Evolutionary conservation across 2,113 vertebrate species (phyloP).

Genomic region (Aspidoscelis tigris): DNA sequence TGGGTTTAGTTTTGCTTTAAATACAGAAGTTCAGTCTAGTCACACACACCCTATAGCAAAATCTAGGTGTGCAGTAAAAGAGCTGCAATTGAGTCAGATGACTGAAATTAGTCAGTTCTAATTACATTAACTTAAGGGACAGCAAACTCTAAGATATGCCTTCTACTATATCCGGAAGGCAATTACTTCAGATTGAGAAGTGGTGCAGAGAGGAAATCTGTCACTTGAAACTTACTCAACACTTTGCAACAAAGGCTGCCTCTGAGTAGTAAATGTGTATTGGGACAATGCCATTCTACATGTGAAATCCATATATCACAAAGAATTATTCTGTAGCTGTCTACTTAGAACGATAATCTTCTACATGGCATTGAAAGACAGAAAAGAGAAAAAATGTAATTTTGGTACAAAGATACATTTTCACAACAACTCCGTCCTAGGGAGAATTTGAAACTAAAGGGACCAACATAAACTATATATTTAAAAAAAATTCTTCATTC

Average conservation of each 20-base stretch:
- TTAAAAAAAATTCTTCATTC: too few species aligned
- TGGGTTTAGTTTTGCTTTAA: background rate
- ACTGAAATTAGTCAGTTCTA: slow-evolving; percentile 8
- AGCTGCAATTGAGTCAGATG: background rate
- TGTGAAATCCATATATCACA: background rate
- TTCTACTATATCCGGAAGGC: slow-evolving; percentile 7
- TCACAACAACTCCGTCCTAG: too few species aligned
- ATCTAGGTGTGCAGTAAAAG: background rate
- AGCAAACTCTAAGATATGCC: background rate
- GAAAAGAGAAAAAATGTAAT: background rate
- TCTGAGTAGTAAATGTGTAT: background rate
- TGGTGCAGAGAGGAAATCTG: slow-evolving; percentile 1
- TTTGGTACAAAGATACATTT: too few species aligned
- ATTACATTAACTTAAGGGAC: slow-evolving; percentile 27
- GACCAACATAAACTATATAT: too few species aligned
- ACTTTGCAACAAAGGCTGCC: background rate
- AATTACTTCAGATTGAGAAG: background rate
- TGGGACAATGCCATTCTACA: background rate
- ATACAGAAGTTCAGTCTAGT: background rate
- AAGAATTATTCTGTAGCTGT: background rate
- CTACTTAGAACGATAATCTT: background rate
- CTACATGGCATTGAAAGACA: background rate
- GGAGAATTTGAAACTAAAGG: too few species aligned
- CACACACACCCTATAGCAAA: background rate
- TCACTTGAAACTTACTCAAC: slow-evolving; percentile 1